Evolutionary conservation across 2,888 invertebrate species (phyloP), one percentile per base, ranked within the genome.

Genomic region (Spialia ferax): DNA sequence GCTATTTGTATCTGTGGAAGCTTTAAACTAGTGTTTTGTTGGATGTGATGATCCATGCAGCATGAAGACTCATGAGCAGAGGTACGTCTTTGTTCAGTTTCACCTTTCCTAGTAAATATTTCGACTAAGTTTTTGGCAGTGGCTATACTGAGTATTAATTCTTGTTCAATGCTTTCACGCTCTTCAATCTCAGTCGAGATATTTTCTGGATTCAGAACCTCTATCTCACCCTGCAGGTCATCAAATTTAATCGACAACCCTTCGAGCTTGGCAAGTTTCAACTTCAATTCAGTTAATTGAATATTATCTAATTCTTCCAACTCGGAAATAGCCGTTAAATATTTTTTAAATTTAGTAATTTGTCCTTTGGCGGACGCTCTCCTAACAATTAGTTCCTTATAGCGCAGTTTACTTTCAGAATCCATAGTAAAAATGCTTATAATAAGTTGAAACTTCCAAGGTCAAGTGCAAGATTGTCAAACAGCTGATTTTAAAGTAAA

Each of bases 141-240:
- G n/a, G 35, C 35, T 38, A 38, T 38, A 38, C 35, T 38, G 4
- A 38, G 13, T 38, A 38, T 38, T 38, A 38, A 13, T 38, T 60
- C 60, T 18, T 18, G 60, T 18, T 60, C 60, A 29, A 60, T 60
- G 20, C 0, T 18, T 26, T 60, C 60, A 6, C 48, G 35, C 63
- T 57, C 35, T 8, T 57, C 57, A n/a, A 57, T 57, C 3, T 57
- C 38, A 5, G 13, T 22, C 13, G 13, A 13, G 67, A 66, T 64
- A 67, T 65, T 67, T 66, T 68, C 72, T 69, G 68, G 70, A 68
- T 70, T 71, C 67, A 71, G 63, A 69, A 65, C 69, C 63, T 59
- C 68, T 69, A 69, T 72, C 66, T 69, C 71, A 69, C 70, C 68
- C 64, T 71, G 71, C 71, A 71, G 69, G 69, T 70, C 70, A 66